Percentiles rank a stretch among this genome's conserved stretches.
phyloP scores from a whole-genome alignment of 2,113 vertebrate genomes.

The Narcine bancroftii region DNA sequence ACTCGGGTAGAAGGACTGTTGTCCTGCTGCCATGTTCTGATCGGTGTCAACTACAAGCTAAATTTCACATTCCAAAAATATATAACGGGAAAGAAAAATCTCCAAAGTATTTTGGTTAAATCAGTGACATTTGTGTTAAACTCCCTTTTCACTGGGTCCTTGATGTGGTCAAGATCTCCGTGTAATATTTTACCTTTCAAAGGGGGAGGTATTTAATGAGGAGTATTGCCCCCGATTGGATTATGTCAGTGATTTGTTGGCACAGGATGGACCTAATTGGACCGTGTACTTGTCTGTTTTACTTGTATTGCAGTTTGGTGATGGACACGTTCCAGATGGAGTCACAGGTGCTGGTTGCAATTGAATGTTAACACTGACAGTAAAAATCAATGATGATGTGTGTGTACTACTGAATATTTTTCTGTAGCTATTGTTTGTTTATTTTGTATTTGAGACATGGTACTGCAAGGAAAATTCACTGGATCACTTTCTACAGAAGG shows the following conservation, averaged over 20 bases:
- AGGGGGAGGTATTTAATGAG: not conserved
- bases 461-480: slow-evolving; percentile 28
- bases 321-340: not conserved
- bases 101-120: slow-evolving; percentile 1
- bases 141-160: not conserved
- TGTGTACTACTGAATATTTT: slow-evolving; percentile 34
- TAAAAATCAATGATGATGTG: slow-evolving; percentile 15
- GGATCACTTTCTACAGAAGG: slow-evolving; percentile 16
- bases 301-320: not conserved
- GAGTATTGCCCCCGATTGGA: not conserved
- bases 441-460: slow-evolving; percentile 28
- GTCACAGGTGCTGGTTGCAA: slow-evolving; percentile 25
- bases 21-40: not conserved
- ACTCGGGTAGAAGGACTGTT: not conserved
- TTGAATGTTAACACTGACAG: slow-evolving; percentile 22
- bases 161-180: not conserved
- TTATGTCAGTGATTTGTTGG: not conserved
- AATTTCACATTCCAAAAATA: slow-evolving; percentile 16
- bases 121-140: not conserved
- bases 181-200: not conserved
- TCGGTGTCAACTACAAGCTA: not conserved
- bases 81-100: not conserved
- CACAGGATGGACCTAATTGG: slow-evolving; percentile 14
- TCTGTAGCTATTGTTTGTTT: slow-evolving; percentile 1
- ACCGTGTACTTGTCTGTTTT: not conserved